Base-by-base conservation (phyloP, 2,888 invertebrate species). In the Polia nebulosa region DNA sequence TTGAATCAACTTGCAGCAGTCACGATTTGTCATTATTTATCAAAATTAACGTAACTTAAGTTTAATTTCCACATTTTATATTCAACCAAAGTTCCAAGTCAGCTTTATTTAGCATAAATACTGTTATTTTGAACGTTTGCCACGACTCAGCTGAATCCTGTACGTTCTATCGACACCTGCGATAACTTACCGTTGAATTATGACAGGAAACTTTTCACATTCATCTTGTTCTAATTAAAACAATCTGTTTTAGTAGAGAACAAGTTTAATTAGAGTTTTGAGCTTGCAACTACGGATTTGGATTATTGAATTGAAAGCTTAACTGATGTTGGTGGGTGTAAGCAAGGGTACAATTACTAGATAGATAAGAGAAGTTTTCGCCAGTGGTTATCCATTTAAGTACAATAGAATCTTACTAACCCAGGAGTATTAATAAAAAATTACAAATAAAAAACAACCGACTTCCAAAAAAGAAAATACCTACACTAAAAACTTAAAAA, bases 221-320 rank as follows among this genome's bases (percentile, higher is more conserved):
- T 86, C 86, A 88, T 90, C 90, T 87, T 86, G 87, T 81, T 89
- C 85, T 87, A 89, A 90, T 90, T 88, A 88, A 87, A 82, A 85
- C 88, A 87, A 89, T 88, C 87, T 87, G 85, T 85, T 87, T 87
- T 85, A 87, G 85, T 84, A 81, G 73, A 71, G 75, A 85, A 86
- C 83, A 84, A 89, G 84, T 88, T 90, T 84, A 79, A 90, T 89
- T 86, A 82, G 83, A 84, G 83, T 87, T 85, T 73, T 51, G 52
- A 74, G 65, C 55, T 66, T 34, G 11, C 25, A 55, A 49, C 39
- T 29, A 63, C 52, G 39, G 51, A 72, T 66, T 66, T 61, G 15
- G 53, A n/a, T 61, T 53, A 58, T 58, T 44, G n/a, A 45, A 74
- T 57, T 36, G 1, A 2, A 51, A 20, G 11, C 1, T 32, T 20